phyloP scores from a whole-genome alignment of 2,797 vertebrate genomes.

The Rhynchonycteris naso region DNA sequence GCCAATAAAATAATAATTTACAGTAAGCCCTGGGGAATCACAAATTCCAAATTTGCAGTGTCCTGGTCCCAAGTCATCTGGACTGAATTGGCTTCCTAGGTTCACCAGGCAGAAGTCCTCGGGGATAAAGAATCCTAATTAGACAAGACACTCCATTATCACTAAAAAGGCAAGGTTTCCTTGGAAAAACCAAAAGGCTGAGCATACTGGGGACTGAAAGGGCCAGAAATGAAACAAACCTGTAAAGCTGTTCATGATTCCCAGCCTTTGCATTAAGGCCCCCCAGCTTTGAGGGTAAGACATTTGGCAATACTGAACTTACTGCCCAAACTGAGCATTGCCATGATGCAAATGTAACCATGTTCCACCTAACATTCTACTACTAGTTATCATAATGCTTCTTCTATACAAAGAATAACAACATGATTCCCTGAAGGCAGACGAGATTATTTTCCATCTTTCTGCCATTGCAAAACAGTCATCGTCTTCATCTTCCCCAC shows the following conservation, averaged over 20 bases:
- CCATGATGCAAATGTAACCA: background rate
- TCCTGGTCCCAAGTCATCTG: background rate
- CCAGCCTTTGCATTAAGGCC: background rate
- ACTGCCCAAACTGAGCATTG: background rate
- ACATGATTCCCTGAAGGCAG: background rate
- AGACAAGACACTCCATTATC: background rate
- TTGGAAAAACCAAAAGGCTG: background rate
- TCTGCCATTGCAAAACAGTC: background rate
- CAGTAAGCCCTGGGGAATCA: background rate
- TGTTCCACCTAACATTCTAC: background rate
- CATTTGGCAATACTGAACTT: background rate
- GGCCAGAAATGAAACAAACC: background rate
- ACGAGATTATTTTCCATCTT: background rate
- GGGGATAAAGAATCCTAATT: background rate
- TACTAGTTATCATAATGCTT: background rate
- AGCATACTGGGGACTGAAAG: background rate
- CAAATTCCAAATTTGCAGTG: background rate
- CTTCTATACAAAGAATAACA: background rate
- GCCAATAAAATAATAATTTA: background rate
- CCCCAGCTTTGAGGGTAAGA: background rate
- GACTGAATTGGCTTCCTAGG: background rate
- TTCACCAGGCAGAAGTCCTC: background rate
- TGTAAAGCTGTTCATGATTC: background rate
- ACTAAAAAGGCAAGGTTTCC: background rate
- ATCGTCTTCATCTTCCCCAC: background rate